Base-by-base conservation (phyloP, 92 coral and sea anemone species). In the Parazoanthus darwini region DNA sequence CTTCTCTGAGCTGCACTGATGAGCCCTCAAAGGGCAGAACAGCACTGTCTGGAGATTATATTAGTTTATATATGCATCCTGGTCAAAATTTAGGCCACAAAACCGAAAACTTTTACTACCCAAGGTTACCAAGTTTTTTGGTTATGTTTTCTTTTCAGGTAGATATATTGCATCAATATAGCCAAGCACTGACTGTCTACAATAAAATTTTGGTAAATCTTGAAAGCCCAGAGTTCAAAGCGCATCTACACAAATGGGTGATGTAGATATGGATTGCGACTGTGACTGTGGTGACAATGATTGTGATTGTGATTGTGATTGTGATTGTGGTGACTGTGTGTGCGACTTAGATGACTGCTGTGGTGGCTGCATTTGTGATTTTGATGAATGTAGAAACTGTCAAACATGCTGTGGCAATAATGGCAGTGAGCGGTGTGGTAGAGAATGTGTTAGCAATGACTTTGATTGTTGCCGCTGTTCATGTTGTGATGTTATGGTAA, bases 401-500 rank as follows among this genome's bases (percentile, higher is more conserved):
- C 43, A 4, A 13, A 11, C 65, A 29, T 79, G 70, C 42, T 79
- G 83, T 25, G 42, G 42, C 8, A 15, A 25, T n/a, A 38, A 79
- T 48, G 70, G 66, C 26, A 20, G 54, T 18, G 23, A 16, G 11
- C 18, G 44, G 46, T 79, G 83, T 54, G 22, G 83, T 15, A 79
- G 83, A 37, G 83, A 79, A 58, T 79, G 83, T 20, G 44, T 13
- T 14, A 51, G 15, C 22, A 58, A 50, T 51, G 83, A 79, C n/a
- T 79, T 79, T n/a, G 70, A 79, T 8, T 15, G 83, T 14, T 46
- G 83, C 26, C 83, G 83, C 43, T 48, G 46, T 29, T 51, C 83
- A 11, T 79, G 18, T 38, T 79, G 83, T 79, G 83, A 79, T 79
- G 4, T 29, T n/a, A 13, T 79, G 67, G 83, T 79, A 54, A 79